Percentiles rank a stretch among this genome's conserved stretches.
phyloP scores from a whole-genome alignment of 2,797 vertebrate genomes.

The Ambastaia sidthimunki region DNA sequence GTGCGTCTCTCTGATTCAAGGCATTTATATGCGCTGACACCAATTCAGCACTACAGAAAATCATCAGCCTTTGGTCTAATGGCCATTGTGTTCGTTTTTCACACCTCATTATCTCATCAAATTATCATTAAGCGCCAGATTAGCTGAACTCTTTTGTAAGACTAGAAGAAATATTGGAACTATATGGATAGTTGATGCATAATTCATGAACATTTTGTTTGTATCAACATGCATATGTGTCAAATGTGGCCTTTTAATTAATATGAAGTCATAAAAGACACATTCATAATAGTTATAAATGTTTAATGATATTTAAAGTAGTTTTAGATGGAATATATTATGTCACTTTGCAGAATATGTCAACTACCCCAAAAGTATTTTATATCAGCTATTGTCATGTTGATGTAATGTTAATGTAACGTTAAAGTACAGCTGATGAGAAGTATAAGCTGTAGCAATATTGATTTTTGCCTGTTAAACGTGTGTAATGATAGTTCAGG shows the following conservation, averaged over 20 bases:
- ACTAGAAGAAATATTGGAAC: conserved; percentile 5
- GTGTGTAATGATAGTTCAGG: not conserved
- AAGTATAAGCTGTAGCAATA: no score
- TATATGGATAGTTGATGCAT: not conserved
- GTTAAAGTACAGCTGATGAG: no score
- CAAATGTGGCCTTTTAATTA: not conserved
- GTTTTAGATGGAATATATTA: no score
- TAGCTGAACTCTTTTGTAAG: conserved; percentile 18
- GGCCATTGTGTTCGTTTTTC: conserved; percentile 18
- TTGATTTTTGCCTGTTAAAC: no score
- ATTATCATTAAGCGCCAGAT: conserved; percentile 19
- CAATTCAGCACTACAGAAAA: not conserved
- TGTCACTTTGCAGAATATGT: no score
- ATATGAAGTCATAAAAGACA: not conserved
- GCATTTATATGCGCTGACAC: not conserved
- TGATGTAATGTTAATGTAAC: no score
- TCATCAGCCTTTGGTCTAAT: conserved; percentile 18
- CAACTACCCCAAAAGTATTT: no score
- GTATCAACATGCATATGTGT: no score
- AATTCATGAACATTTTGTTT: not conserved
- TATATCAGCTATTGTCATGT: no score
- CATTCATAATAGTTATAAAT: no score
- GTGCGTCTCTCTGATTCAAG: not conserved
- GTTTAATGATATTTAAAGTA: no score
- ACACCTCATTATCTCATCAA: conserved; percentile 36